These are phyloP conservation scores for Rattus norvegicus DNA, from an alignment of 2,113 vertebrate genomes.

Conservation along the genomic window GRCr8 NC_086022.1:69441001-69441500, in stretches of 20 bases:
- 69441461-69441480: not conserved
- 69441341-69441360: not conserved
- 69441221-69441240: not conserved
- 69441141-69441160: not conserved
- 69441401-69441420: not conserved
- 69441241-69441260: not conserved
- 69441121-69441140: not conserved
- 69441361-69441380: not conserved
- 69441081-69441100: not conserved
- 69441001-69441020: not conserved
- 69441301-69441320: not conserved
- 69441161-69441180: not conserved
- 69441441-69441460: not conserved
- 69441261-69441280: not conserved
- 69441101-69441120: not conserved
- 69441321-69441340: not conserved
- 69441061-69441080: not conserved
- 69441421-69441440: not conserved
- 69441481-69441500: not conserved
- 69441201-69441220: not conserved
- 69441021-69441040: not conserved
- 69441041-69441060: not conserved
- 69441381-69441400: not conserved
- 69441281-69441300: not conserved
- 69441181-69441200: not conserved